Evolutionary conservation across 1,140 invertebrate species (phyloP), one percentile per base, ranked within the genome.

Genomic region (Anthonomus grandis): DNA sequence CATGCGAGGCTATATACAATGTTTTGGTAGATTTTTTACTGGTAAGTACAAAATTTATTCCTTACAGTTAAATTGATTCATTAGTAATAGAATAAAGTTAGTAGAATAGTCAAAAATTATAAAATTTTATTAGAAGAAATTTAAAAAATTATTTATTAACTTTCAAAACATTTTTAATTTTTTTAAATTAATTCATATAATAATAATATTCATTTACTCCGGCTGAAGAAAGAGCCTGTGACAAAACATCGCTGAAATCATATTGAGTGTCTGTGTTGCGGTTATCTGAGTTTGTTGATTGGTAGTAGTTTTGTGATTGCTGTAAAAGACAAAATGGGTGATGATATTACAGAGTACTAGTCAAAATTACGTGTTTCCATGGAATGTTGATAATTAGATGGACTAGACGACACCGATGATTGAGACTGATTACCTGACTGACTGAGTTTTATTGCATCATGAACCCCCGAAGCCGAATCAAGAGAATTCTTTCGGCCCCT

Each of bases 371-470:
- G n/a, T n/a, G n/a, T n/a, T n/a, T n/a, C n/a, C n/a, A n/a, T n/a
- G n/a, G n/a, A n/a, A 13, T 46, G 15, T n/a, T 46, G 21, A 23
- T 46, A 18, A 46, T n/a, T 23, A 46, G 44, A 24, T 46, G 21
- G 25, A 18, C 12, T 46, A 23, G 44, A 46, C 44, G 44, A 23
- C 44, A 46, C 25, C 19, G 23, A 23, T 46, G 21, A 17, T 18
- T 27, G 18, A 46, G 44, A 46, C 44, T 46, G 44, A 46, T 18
- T 18, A 4, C 17, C 19, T 46, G 44, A 46, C 44, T 46, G 15
- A n/a, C n/a, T 38, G 37, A 19, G 34, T 38, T 51, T 51, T 22
- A 46, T 46, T 46, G 44, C 44, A n/a, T 46, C 44, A 12, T 46
- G n/a, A n/a, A n/a, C n/a, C n/a, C n/a, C n/a, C n/a, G n/a, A n/a